Evolutionary conservation across 2,888 invertebrate species (phyloP).

Genomic region (Drosophila anomalata): DNA sequence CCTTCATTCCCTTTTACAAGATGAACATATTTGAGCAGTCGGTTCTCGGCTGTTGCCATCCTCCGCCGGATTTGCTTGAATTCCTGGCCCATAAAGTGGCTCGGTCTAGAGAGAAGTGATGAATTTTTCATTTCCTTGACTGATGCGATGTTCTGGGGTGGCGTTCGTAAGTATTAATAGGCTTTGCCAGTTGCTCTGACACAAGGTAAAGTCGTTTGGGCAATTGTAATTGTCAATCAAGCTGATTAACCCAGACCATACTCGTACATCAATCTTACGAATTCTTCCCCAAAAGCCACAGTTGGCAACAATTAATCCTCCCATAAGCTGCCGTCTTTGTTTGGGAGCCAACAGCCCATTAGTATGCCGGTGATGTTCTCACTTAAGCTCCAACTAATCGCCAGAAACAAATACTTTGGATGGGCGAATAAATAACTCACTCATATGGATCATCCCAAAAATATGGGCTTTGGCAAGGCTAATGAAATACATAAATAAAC

Average conservation of each 20-base stretch:
- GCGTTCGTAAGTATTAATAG: conserved; percentile 35
- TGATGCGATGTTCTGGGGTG: not conserved
- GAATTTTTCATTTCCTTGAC: conserved; percentile 55
- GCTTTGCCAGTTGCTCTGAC: conserved; percentile 5
- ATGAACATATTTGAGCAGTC: conserved; percentile 32
- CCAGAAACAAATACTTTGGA: conserved; percentile 23
- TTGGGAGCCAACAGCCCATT: conserved; percentile 12
- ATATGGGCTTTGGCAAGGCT: not conserved
- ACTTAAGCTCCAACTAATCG: conserved; percentile 29
- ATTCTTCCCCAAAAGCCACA: not conserved
- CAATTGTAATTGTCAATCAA: conserved; percentile 29
- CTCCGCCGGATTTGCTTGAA: conserved; percentile 22
- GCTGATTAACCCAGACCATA: conserved; percentile 15
- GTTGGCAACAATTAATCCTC: conserved; percentile 7
- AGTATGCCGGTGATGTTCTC: conserved; percentile 18
- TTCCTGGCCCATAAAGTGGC: conserved; percentile 23
- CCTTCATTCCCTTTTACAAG: conserved; percentile 4
- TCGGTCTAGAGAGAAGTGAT: conserved; percentile 31
- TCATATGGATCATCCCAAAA: conserved; percentile 7
- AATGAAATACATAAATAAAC: conserved; percentile 20
- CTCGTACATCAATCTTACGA: conserved; percentile 4
- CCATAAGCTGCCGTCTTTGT: conserved; percentile 4
- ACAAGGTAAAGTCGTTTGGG: conserved; percentile 1
- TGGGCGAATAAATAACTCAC: conserved; percentile 14
- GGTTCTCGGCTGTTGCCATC: conserved; percentile 8